Evolutionary conservation across 2,888 invertebrate species (phyloP).

Genomic region (Masnerella sp.): DNA sequence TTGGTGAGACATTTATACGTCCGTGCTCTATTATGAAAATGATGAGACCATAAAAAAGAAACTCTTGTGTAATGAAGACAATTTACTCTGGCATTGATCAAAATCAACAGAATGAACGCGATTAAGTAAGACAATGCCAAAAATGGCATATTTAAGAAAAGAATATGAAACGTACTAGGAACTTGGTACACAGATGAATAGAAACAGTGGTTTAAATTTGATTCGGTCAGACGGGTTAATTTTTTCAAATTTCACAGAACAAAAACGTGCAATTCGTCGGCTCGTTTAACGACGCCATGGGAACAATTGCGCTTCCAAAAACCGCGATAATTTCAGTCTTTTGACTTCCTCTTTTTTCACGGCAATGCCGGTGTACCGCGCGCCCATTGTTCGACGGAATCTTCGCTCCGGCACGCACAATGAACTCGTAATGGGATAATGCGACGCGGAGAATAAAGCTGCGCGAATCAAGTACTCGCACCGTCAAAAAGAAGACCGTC

Average conservation of each 20-base stretch:
- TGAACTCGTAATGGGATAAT: conserved; percentile 59
- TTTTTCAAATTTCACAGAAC: not conserved
- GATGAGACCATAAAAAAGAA: too few species aligned
- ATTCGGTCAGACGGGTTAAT: not conserved
- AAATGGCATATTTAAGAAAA: too few species aligned
- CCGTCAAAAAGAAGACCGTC: conserved; percentile 34
- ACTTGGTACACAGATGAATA: too few species aligned
- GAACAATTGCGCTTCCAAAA: conserved; percentile 44
- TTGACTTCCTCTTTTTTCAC: conserved; percentile 38
- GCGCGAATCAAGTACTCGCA: conserved; percentile 41
- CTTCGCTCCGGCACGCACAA: conserved; percentile 55
- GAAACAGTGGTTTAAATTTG: too few species aligned
- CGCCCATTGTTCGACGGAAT: conserved; percentile 52
- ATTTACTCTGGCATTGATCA: too few species aligned
- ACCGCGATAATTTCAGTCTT: conserved; percentile 49
- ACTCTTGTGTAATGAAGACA: too few species aligned
- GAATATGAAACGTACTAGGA: too few species aligned
- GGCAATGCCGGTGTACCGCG: conserved; percentile 40
- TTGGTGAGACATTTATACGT: too few species aligned
- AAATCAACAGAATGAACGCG: too few species aligned
- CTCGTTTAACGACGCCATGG: conserved; percentile 27
- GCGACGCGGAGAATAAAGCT: conserved; percentile 48
- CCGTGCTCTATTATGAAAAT: too few species aligned
- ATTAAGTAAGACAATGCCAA: too few species aligned
- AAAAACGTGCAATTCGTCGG: conserved; percentile 32